These are phyloP conservation scores for Myoxocephalus aenaeus DNA, from an alignment of 2,797 vertebrate species.

Conservation along the genomic window DNA sequence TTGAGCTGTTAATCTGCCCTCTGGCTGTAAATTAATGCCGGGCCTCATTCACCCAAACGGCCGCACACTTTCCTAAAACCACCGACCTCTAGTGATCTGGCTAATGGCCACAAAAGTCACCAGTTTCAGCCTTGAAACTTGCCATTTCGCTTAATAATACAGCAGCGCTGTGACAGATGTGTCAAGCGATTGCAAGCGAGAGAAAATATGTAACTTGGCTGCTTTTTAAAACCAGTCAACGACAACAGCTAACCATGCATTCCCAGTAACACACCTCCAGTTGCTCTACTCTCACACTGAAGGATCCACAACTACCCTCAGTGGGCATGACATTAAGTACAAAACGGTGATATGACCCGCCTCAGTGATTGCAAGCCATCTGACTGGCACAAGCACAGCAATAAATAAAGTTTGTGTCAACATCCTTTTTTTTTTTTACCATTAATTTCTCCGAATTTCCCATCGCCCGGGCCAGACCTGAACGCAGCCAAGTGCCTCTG, in stretches of 20 bases:
- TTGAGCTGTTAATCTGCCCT: conserved; percentile 74
- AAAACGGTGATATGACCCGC: neutral
- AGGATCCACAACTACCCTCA: neutral
- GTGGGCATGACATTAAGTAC: neutral
- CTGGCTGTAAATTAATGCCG: conserved; percentile 69
- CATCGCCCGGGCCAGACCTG: neutral
- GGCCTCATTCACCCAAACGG: conserved; percentile 40
- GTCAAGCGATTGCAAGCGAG: neutral
- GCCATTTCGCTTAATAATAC: no score
- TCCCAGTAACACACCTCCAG: neutral
- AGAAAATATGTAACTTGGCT: neutral
- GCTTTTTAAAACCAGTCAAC: neutral
- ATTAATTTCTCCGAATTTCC: neutral
- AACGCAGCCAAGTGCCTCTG: neutral
- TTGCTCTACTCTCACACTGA: neutral
- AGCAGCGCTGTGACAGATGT: neutral
- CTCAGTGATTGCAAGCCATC: neutral
- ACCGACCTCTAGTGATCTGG: conserved; percentile 39
- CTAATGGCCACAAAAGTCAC: conserved; percentile 40
- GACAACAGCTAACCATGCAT: neutral
- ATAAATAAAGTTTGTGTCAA: neutral
- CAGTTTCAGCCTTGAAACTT: neutral
- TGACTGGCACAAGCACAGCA: neutral
- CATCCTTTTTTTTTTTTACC: neutral
- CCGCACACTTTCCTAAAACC: conserved; percentile 32